Conservation (phyloP, 2,113 vertebrate genomes). For the Maylandia zebra region DNA sequence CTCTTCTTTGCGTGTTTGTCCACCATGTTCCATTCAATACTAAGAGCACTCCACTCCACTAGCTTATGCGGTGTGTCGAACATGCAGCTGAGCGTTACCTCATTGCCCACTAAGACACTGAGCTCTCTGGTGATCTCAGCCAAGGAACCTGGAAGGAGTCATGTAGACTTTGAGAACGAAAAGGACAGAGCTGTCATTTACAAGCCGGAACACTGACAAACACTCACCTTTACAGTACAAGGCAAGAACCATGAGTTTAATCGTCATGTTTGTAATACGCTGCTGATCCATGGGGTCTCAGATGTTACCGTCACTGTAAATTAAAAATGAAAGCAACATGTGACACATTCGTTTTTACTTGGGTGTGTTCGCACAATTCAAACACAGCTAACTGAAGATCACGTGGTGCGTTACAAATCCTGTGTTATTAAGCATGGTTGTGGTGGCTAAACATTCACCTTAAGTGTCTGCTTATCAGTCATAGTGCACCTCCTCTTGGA, state of each 20-base stretch:
- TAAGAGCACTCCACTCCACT: not conserved
- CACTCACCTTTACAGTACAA: conserved; percentile 4
- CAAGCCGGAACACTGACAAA: not conserved
- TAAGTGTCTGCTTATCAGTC: not conserved
- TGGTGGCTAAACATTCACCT: not conserved
- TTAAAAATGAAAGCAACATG: not conserved
- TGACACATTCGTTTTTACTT: not conserved
- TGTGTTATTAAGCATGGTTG: not conserved
- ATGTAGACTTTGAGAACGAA: not conserved
- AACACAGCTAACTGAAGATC: not conserved
- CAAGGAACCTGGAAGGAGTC: not conserved
- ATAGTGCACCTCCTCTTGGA: not conserved
- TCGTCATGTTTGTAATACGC: not conserved
- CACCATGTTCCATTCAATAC: conserved; percentile 27
- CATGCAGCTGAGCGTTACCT: conserved; percentile 36
- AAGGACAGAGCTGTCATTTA: not conserved
- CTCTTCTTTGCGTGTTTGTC: not conserved
- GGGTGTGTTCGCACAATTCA: not conserved
- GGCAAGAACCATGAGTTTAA: not conserved
- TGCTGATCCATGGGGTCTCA: not conserved
- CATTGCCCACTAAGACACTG: not conserved
- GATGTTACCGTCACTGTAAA: not conserved
- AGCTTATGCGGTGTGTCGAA: not conserved
- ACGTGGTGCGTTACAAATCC: not conserved
- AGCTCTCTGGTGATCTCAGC: not conserved